Evolutionary conservation across 1,140 invertebrate species (phyloP).

Genomic region (Leptoteleia sp.): DNA sequence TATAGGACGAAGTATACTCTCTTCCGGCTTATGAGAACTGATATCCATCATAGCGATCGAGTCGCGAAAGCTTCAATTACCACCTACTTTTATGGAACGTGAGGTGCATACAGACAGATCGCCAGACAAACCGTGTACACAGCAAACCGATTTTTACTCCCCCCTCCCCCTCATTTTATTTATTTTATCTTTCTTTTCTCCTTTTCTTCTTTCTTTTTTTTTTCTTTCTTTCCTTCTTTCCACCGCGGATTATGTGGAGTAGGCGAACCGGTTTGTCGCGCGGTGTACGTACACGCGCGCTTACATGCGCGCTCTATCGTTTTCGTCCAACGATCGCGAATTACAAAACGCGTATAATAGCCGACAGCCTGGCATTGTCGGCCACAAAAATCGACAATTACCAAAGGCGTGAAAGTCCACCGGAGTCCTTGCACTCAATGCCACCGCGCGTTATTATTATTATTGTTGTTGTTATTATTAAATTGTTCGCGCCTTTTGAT

Average conservation of each 20-base stretch:
- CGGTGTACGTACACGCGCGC: conserved; percentile 11
- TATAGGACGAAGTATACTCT: conserved; percentile 23
- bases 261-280: conserved; percentile 44
- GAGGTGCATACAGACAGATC: conserved; percentile 43
- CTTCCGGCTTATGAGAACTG: conserved; percentile 38
- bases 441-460: too few relatives aligned
- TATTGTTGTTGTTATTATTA: conserved; percentile 12
- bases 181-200: too few relatives aligned
- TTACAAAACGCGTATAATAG: conserved; percentile 36
- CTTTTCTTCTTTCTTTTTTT: too few relatives aligned
- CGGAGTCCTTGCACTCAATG: conserved; percentile 38
- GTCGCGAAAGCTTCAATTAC: conserved; percentile 56
- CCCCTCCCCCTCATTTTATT: too few relatives aligned
- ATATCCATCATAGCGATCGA: conserved; percentile 42
- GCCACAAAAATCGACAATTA: conserved; percentile 37
- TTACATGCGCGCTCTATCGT: conserved; percentile 28
- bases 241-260: conserved; percentile 29
- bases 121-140: conserved; percentile 34
- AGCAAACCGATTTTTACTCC: conserved; percentile 11
- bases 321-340: conserved; percentile 41
- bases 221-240: too few relatives aligned
- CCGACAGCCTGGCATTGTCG: conserved; percentile 9
- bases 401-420: conserved; percentile 43
- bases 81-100: conserved; percentile 49
- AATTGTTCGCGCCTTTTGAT: conserved; percentile 1